A percentile compares a stretch with the other conserved stretches of the same genome.
These are phyloP conservation scores for Diarsia dahlii DNA, from an alignment of 2,888 invertebrate genomes.

Conservation along the genomic window DNA sequence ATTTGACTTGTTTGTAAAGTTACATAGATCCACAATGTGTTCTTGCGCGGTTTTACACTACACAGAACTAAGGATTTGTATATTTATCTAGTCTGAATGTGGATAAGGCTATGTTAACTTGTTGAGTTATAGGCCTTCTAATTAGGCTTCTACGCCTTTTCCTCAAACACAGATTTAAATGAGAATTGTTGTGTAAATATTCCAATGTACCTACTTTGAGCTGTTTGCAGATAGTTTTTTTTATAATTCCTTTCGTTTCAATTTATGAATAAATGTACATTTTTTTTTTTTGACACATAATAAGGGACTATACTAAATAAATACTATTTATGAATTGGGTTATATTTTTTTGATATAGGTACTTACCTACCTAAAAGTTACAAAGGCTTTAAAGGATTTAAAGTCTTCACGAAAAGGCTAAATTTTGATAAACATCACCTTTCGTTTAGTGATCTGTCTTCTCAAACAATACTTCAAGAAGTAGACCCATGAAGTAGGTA, in stretches of 20 bases:
- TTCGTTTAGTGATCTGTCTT: background rate
- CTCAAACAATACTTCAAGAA: background rate
- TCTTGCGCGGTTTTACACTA: background rate
- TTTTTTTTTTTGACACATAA: too few relatives aligned
- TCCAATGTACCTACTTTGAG: conserved; percentile 4
- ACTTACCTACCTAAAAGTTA: background rate
- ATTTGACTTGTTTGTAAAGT: background rate
- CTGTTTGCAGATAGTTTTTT: conserved; percentile 2
- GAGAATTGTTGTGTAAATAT: conserved; percentile 20
- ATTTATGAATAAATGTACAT: background rate
- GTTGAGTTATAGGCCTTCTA: conserved; percentile 15
- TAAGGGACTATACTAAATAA: too few relatives aligned
- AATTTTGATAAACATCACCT: background rate
- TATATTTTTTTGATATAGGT: too few relatives aligned
- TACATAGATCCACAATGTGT: background rate
- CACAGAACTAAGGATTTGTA: conserved; percentile 4
- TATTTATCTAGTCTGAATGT: conserved; percentile 19
- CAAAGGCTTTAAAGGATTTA: background rate
- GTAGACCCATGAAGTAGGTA: background rate
- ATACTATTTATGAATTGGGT: too few relatives aligned
- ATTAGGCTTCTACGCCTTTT: conserved; percentile 8
- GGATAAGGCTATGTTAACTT: conserved; percentile 18
- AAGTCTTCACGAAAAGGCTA: background rate
- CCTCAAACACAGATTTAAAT: conserved; percentile 3
- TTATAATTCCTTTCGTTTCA: background rate